Base-by-base conservation (phyloP, 2,797 vertebrate species). In the Malacoraja senta region DNA sequence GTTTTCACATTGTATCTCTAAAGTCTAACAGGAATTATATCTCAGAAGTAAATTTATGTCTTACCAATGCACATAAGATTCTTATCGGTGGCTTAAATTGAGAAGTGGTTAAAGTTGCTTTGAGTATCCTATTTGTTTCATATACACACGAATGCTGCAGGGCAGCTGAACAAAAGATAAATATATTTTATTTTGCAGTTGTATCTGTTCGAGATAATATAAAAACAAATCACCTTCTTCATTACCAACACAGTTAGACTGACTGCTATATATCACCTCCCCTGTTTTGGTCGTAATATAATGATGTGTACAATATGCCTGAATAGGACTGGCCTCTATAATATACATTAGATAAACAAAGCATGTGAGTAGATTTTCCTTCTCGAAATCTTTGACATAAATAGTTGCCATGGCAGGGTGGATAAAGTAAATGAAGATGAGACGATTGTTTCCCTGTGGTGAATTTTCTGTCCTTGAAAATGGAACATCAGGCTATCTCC, bases 201-300 rank as follows among this genome's bases (percentile, higher is more conserved):
- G 29, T 86, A 63, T 86, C 83, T 86, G 83, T 86, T 86, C 29
- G 58, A 86, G 58, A 32, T 86, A 86, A 63, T 86, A 63, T 58
- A 86, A 65, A 63, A 86, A 86, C 83, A 86, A 86, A 65, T 86
- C 83, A 86, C 83, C 83, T 32, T 61, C 83, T 86, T 15, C 61
- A 86, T 65, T 63, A 65, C 83, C 58, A n/a, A 15, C 61, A 86
- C 13, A 86, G 63, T 29, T 61, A 0, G 61, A 7, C 61, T 8
- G 29, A 65, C 83, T 86, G 83, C 58, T n/a, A 86, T 86, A 86
- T 8, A 65, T 86, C 83, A 86, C 61, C 58, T 65, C 58, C 32
- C 58, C 29, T 86, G 29, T 7, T 63, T n/a, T 19, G 83, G 29
- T 86, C 29, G 6, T 65, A 86, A 86, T 86, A 65, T 29, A 65